A percentile compares a stretch with the other conserved stretches of the same genome.
These are phyloP conservation scores for Ypsolopha scabrella DNA, from an alignment of 2,888 invertebrate genomes.

Conservation along the genomic window DNA sequence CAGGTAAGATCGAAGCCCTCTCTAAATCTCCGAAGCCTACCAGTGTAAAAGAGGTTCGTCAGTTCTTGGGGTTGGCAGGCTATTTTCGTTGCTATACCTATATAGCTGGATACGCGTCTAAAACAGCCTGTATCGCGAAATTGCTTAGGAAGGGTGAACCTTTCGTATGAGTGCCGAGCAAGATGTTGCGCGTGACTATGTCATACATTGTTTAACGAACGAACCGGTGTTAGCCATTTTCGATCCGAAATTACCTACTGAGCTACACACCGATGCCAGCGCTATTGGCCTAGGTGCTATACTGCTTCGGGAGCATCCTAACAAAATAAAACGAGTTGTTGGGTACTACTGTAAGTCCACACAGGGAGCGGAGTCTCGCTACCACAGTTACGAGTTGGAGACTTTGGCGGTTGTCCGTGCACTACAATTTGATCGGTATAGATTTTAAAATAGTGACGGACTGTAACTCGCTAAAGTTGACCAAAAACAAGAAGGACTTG, in stretches of 20 bases:
- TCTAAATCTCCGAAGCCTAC: background rate
- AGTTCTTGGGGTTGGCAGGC: conserved; percentile 11
- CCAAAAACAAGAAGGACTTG: background rate
- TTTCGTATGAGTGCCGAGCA: conserved; percentile 3
- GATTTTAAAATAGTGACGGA: background rate
- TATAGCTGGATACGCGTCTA: conserved; percentile 5
- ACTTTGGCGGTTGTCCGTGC: background rate
- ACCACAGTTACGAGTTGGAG: conserved; percentile 1
- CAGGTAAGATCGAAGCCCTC: background rate
- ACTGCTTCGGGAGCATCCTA: conserved; percentile 12
- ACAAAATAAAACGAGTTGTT: conserved; percentile 9
- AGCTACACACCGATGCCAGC: conserved; percentile 15
- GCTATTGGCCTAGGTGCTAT: conserved; percentile 12
- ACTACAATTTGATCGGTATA: background rate
- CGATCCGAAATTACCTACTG: conserved; percentile 9
- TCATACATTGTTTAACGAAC: conserved; percentile 11
- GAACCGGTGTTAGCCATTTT: conserved; percentile 16
- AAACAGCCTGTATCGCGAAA: conserved; percentile 8
- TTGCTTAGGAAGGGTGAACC: background rate
- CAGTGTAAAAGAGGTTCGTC: background rate
- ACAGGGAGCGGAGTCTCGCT: background rate
- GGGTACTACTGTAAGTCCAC: conserved; percentile 18
- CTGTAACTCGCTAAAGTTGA: background rate
- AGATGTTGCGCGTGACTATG: conserved; percentile 9
- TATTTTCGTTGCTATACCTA: conserved; percentile 13